These are phyloP conservation scores for Dolichoris vasculosae DNA, from an alignment of 1,140 invertebrate genomes.

Conservation along the genomic window DNA sequence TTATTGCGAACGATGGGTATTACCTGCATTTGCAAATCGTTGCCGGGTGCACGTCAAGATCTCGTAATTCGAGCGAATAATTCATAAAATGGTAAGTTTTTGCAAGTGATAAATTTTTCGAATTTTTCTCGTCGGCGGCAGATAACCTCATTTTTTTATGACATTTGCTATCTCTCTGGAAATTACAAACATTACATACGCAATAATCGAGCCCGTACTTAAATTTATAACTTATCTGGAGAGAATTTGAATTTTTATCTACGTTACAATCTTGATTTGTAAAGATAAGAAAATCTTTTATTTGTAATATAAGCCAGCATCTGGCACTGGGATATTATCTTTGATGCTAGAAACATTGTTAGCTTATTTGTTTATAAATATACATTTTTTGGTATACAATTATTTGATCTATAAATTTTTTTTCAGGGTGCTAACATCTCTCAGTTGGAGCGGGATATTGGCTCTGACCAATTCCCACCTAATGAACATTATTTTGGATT, in stretches of 20 bases:
- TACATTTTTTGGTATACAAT: slow-evolving; percentile 1
- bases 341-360: background rate
- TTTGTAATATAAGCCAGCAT: background rate
- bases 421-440: slow-evolving; percentile 96
- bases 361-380: slow-evolving; percentile 18
- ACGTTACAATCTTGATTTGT: background rate
- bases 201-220: background rate
- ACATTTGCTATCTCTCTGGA: background rate
- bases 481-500: slow-evolving; percentile 99
- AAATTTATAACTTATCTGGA: slow-evolving; percentile 1
- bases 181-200: background rate
- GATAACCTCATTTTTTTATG: background rate
- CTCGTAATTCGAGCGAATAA: slow-evolving; percentile 14
- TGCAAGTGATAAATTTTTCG: background rate
- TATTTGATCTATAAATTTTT: slow-evolving; percentile 21
- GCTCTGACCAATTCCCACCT: slow-evolving; percentile 95
- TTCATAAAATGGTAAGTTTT: slow-evolving; percentile 53
- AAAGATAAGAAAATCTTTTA: slow-evolving; percentile 16
- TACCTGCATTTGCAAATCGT: slow-evolving; percentile 24
- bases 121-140: background rate
- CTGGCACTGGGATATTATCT: slow-evolving; percentile 1
- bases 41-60: slow-evolving; percentile 42
- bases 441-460: slow-evolving; percentile 98
- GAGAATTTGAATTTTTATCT: slow-evolving; percentile 25
- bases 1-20: slow-evolving; percentile 39